phyloP scores from a whole-genome alignment of 2,113 vertebrate species.

The Dissostichus mawsoni region DNA sequence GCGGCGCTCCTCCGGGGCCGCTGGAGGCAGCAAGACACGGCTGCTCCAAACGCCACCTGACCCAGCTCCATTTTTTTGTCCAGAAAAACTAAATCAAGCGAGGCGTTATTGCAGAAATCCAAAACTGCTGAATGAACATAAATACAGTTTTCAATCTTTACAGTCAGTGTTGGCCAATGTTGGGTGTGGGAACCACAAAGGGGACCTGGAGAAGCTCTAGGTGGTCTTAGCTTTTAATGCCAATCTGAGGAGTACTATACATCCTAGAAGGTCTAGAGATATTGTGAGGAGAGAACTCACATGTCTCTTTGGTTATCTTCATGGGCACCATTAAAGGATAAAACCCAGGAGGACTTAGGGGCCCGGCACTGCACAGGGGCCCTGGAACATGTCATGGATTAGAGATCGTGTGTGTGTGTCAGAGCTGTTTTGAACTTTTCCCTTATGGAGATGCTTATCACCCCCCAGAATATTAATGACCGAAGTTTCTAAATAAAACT shows the following conservation, averaged over 20 bases:
- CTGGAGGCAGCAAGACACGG: slow-evolving; percentile 63
- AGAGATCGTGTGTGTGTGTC: neutral
- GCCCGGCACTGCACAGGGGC: neutral
- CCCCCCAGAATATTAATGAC: neutral
- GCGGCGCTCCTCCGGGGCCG: slow-evolving; percentile 58
- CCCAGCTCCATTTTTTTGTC: slow-evolving; percentile 7
- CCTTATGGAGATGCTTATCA: neutral
- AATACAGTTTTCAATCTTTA: neutral
- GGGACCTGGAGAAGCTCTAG: neutral
- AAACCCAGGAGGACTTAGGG: neutral
- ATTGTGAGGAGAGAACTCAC: neutral
- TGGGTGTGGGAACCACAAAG: neutral
- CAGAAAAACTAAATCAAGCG: slow-evolving; percentile 19
- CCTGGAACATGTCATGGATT: slow-evolving; percentile 28
- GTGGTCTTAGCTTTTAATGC: neutral
- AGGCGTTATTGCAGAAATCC: neutral
- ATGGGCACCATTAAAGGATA: neutral
- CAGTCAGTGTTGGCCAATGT: neutral
- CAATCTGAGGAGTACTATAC: neutral
- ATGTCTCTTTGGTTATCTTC: neutral
- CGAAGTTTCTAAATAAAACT: neutral
- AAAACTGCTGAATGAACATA: neutral
- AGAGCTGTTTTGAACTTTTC: neutral
- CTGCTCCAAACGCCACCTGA: slow-evolving; percentile 6
- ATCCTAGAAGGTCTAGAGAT: neutral